A percentile compares a stretch with the other conserved stretches of the same genome.
Conservation (phyloP, 2,888 invertebrate species). For the Trachelus iudaicus region DNA sequence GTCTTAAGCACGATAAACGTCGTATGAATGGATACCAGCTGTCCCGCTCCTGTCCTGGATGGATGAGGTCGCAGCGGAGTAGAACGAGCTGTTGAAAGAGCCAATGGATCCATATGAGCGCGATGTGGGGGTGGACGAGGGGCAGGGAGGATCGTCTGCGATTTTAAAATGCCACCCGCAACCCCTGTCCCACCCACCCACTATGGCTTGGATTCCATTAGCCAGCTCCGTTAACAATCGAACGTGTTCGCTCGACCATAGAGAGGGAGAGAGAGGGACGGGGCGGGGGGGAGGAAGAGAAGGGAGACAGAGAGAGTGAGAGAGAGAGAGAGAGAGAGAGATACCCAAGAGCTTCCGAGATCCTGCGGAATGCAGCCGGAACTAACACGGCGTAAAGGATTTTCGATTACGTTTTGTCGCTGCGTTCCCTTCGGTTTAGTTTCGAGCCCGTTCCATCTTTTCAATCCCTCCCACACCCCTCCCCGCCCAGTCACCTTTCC, state of each 20-base stretch:
- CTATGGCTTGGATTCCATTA: conserved; percentile 33
- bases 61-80: no score
- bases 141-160: no score
- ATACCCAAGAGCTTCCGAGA: background rate
- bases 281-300: conserved; percentile 24
- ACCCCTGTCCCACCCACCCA: background rate
- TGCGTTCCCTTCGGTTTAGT: conserved; percentile 19
- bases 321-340: conserved; percentile 7
- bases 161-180: conserved; percentile 2
- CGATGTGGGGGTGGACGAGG: no score
- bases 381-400: conserved; percentile 37
- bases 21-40: no score
- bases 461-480: background rate
- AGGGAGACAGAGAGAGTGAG: conserved; percentile 17
- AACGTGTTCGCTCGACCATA: conserved; percentile 36
- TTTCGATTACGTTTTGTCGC: conserved; percentile 44
- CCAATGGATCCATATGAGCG: no score
- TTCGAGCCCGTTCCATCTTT: conserved; percentile 16
- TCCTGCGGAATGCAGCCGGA: conserved; percentile 7
- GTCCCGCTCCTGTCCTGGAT: no score
- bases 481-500: conserved; percentile 9
- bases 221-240: conserved; percentile 40
- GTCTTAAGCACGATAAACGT: no score
- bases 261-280: conserved; percentile 21
- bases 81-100: no score